Base-by-base conservation (phyloP, 2,113 vertebrate genomes). In the Epinephelus fuscoguttatus region DNA sequence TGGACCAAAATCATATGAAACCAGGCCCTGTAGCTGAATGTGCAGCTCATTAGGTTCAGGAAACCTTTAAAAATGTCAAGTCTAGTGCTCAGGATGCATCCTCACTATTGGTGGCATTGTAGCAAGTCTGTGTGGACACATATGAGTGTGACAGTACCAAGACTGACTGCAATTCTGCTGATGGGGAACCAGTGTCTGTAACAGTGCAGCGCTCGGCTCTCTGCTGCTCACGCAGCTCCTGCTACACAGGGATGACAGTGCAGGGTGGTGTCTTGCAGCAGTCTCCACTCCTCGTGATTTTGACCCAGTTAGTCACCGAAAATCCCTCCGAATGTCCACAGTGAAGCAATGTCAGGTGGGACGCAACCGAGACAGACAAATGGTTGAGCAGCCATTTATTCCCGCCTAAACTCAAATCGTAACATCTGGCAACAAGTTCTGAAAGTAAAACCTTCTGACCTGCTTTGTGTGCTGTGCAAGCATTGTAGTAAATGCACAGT, bases 301-400 rank as follows among this genome's bases (percentile, higher is more conserved):
- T 91, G 90, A 91, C 91, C 91, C 84, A 91, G 33, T 91, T 93
- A 86, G 57, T 80, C 8, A 2, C 42, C 40, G 71, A 61, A 82
- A 75, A 82, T 70, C 61, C 64, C 60, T 59, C 50, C 15, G 6
- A 57, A 52, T 49, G 64, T 87, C 83, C 66, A 67, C 61, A 12
- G 30, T 9, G 47, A 63, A 52, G 53, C 60, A 50, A 74, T 3
- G 10, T 47, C 75, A 27, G 1, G 18, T 14, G 62, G 52, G 25
- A 64, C n/a, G 47, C 74, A 64, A 21, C 21, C 15, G 55, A 70
- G 30, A 57, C 56, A 21, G 55, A 62, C 66, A 40, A 19, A 14
- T 18, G n/a, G 21, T 45, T 45, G 68, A 19, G 0, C n/a, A 33
- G 60, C 10, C 6, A 6, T 55, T 63, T 18, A 23, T 7, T 70